phyloP scores from a whole-genome alignment of 2,113 vertebrate species.

The Rhipidura dahli region DNA sequence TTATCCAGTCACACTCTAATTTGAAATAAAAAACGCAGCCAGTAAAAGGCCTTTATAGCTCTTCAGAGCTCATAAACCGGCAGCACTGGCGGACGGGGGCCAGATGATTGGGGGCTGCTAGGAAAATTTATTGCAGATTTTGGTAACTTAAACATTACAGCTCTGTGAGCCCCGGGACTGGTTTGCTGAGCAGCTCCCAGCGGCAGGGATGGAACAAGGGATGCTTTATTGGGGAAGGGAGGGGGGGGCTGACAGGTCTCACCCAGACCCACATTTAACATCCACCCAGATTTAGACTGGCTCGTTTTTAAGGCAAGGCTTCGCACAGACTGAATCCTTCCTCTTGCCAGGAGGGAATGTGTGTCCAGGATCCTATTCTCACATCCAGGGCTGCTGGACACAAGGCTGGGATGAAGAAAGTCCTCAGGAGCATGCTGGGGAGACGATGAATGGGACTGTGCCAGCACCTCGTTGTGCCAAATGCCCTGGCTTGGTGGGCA shows the following conservation, averaged over 20 bases:
- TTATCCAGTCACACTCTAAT: slow-evolving; percentile 52
- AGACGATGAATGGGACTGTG: accelerated
- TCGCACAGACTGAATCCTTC: not conserved
- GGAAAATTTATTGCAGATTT: slow-evolving; percentile 64
- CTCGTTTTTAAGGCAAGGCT: not conserved
- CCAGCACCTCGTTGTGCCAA: not conserved
- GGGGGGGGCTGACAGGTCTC: not conserved
- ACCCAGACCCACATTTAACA: not conserved
- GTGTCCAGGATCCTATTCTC: not conserved
- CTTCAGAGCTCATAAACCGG: slow-evolving; percentile 59
- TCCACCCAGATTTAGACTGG: not conserved
- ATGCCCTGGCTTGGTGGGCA: not conserved
- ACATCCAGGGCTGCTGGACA: not conserved
- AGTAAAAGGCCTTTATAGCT: slow-evolving; percentile 51
- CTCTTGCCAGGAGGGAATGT: not conserved
- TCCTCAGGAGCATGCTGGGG: not conserved
- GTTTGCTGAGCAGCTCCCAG: slow-evolving; percentile 14
- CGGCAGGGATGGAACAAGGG: slow-evolving; percentile 11
- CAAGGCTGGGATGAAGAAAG: not conserved
- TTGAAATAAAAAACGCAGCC: slow-evolving; percentile 43
- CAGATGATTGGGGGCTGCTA: slow-evolving; percentile 13
- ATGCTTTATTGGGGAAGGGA: slow-evolving; percentile 32
- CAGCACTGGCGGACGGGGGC: not conserved
- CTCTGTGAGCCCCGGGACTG: not conserved
- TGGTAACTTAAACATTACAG: slow-evolving; percentile 58